Percentiles rank a stretch among this genome's conserved stretches.
Conservation (phyloP, 2,797 vertebrate genomes). For the Yasuhikotakia modesta region DNA sequence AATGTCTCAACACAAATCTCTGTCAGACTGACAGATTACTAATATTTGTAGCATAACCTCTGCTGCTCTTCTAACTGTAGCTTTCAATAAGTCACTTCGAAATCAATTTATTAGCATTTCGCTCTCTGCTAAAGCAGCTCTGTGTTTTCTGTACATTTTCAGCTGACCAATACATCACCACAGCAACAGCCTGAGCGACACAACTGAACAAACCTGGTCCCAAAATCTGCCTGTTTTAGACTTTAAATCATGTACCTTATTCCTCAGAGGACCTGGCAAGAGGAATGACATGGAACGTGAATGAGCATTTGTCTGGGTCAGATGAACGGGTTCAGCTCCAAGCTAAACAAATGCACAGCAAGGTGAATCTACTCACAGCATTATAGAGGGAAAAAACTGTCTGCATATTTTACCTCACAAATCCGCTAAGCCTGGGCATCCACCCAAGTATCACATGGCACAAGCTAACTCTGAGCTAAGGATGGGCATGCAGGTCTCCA, state of each 20-base stretch:
- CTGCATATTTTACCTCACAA: slow-evolving; percentile 52
- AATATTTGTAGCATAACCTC: neutral
- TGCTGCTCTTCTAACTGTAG: neutral
- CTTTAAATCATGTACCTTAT: slow-evolving; percentile 42
- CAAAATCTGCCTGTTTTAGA: slow-evolving; percentile 36
- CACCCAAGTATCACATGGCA: slow-evolving; percentile 22
- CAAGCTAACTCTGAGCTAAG: slow-evolving; percentile 3
- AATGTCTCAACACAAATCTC: neutral
- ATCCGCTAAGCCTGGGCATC: slow-evolving; percentile 37
- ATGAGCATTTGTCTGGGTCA: slow-evolving; percentile 48
- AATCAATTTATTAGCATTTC: neutral
- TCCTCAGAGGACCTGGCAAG: slow-evolving; percentile 45
- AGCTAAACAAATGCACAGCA: slow-evolving; percentile 50
- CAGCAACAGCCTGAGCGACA: neutral
- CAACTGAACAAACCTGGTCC: slow-evolving; percentile 31
- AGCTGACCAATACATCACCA: slow-evolving; percentile 11
- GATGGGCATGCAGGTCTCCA: slow-evolving; percentile 6
- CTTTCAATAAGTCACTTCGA: neutral
- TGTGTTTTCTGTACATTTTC: slow-evolving; percentile 9
- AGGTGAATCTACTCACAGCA: slow-evolving; percentile 52
- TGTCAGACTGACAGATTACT: neutral
- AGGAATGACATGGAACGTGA: slow-evolving; percentile 36
- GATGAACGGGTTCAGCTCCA: slow-evolving; percentile 34
- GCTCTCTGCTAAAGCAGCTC: neutral
- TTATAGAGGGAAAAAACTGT: slow-evolving; percentile 16